Percentiles rank a stretch among this genome's conserved stretches.
Evolutionary conservation across 2,113 vertebrate species (phyloP).

Genomic region (Sinocyclocheilus maitianheensis): DNA sequence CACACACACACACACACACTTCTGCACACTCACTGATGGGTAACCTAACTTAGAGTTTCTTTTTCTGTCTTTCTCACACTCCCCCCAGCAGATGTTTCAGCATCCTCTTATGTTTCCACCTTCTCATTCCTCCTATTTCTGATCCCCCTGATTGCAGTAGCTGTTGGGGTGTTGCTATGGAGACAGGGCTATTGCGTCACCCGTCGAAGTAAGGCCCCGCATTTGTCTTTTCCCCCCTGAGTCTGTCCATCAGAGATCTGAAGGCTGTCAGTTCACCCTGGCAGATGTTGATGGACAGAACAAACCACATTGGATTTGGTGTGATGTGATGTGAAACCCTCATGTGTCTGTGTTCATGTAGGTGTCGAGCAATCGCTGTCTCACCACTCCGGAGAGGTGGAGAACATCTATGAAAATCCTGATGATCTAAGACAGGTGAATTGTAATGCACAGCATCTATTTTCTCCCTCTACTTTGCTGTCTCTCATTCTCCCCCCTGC

Average conservation of each 20-base stretch:
- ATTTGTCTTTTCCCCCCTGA: slow-evolving; percentile 39
- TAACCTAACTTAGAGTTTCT: background rate
- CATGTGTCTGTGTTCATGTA: slow-evolving; percentile 44
- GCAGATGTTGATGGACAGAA: background rate
- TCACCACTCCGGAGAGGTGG: slow-evolving; percentile 66
- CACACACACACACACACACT: background rate
- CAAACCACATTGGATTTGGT: too few species aligned
- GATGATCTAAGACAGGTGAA: slow-evolving; percentile 77
- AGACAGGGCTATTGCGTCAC: slow-evolving; percentile 72
- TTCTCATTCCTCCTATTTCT: slow-evolving; percentile 75
- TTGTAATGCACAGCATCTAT: slow-evolving; percentile 16
- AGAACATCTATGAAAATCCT: slow-evolving; percentile 79
- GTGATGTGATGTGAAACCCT: background rate
- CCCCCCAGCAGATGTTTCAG: slow-evolving; percentile 57
- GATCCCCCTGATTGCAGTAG: slow-evolving; percentile 73
- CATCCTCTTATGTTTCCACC: slow-evolving; percentile 59
- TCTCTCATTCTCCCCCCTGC: slow-evolving; percentile 35
- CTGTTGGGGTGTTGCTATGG: slow-evolving; percentile 78
- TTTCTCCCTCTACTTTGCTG: background rate
- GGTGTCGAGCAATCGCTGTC: slow-evolving; percentile 71
- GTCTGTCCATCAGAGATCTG: slow-evolving; percentile 55
- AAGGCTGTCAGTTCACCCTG: slow-evolving; percentile 26
- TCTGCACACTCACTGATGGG: background rate
- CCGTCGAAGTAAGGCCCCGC: slow-evolving; percentile 73
- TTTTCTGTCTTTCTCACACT: background rate